Evolutionary conservation across 2,888 invertebrate genomes (phyloP), one percentile per base, ranked within the genome.

Genomic region (Clanis bilineata): DNA sequence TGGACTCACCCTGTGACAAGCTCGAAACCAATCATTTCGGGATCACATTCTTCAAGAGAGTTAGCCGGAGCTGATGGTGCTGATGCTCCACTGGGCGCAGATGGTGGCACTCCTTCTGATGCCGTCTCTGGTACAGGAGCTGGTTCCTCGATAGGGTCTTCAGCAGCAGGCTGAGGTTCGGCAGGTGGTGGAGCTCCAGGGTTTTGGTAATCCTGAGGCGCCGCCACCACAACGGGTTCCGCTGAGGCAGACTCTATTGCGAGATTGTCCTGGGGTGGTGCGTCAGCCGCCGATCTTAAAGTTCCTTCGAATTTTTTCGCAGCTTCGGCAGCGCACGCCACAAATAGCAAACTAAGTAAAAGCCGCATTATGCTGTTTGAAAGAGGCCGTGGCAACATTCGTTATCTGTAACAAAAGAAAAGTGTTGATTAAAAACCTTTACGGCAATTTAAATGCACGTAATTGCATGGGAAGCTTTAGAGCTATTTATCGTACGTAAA

Each of bases 11-110:
- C 98, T 69, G 97, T 98, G 77, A 97, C 95, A 80, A 98, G 94
- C 92, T 98, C 98, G 86, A 98, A 98, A 71, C 97, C 97, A 74
- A 97, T 95, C 95, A 97, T 96, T 88, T 97, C 97, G 56, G 96
- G 94, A 87, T 97, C 97, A 85, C 97, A 97, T 86, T 97, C 96
- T 79, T 96, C 96, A 54, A 92, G 82, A 44, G 93, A 92, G 67
- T 93, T 90, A 1, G 93, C 91, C n/a, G 93, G 92, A 57, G 93
- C 93, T 39, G 93, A 93, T 47, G 93, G 92, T 1, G 92, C 93
- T 5, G 92, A 92, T 22, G 81, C 84, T 44, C 91, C 89, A 66
- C 92, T 92, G 5, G 92, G 92, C 43, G 92, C 93, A 28, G 92
- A 92, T 10, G 92, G 91, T 63, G 90, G 88, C n/a, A 88, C 79